These are phyloP conservation scores for Ephialtes manifestator DNA, from an alignment of 2,888 invertebrate species.

Conservation along the genomic window DNA sequence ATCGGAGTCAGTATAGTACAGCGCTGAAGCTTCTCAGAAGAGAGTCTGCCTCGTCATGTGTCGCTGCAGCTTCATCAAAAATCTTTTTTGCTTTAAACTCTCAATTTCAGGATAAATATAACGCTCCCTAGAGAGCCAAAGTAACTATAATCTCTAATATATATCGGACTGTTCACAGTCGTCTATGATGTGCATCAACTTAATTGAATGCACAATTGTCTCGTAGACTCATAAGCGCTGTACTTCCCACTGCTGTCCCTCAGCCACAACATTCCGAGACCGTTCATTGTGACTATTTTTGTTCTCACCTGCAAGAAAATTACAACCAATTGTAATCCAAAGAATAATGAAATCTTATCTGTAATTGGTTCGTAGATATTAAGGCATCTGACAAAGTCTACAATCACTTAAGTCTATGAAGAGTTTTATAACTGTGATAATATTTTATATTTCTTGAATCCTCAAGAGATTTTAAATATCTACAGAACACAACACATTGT, in stretches of 20 bases:
- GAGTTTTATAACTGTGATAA: too few species aligned
- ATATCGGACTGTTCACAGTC: conserved; percentile 26
- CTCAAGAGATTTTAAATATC: too few species aligned
- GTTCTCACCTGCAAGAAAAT: conserved; percentile 47
- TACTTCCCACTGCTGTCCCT: conserved; percentile 72
- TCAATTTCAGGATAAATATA: conserved; percentile 49
- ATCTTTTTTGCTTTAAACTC: conserved; percentile 32
- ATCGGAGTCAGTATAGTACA: conserved; percentile 81
- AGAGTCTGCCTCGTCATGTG: conserved; percentile 81
- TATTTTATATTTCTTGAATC: too few species aligned
- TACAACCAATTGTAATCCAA: background rate
- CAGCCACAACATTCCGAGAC: conserved; percentile 73
- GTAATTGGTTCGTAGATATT: background rate
- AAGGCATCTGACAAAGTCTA: background rate
- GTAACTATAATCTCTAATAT: conserved; percentile 50
- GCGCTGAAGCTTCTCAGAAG: conserved; percentile 84
- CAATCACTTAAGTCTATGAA: background rate
- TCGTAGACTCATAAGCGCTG: conserved; percentile 64
- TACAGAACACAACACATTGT: too few species aligned
- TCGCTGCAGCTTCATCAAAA: conserved; percentile 81
- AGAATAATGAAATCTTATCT: background rate
- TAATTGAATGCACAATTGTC: conserved; percentile 74
- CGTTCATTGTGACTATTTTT: conserved; percentile 73
- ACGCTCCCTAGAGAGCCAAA: conserved; percentile 39
- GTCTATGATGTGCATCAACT: conserved; percentile 80